Evolutionary conservation across 2,797 vertebrate genomes (phyloP), one percentile per base, ranked within the genome.

Genomic region (Eospalax fontanierii): DNA sequence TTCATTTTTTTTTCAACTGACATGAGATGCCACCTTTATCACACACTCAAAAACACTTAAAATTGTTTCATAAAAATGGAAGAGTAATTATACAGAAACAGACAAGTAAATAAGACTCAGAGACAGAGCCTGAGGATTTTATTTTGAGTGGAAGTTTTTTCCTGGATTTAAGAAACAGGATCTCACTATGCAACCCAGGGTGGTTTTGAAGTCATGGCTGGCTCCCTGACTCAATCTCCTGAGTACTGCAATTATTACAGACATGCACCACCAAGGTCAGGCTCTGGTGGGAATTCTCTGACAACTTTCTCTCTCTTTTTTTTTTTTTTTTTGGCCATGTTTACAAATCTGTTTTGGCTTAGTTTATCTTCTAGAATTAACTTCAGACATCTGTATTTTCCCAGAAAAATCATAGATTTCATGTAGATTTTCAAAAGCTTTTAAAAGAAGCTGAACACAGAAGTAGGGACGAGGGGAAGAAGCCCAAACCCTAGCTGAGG

Each of bases 321-420:
- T n/a, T n/a, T n/a, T n/a, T n/a, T n/a, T n/a, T n/a, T n/a, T n/a
- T n/a, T n/a, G n/a, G n/a, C 38, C 57, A 30, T 61, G 35, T 50
- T 65, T 54, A 89, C 68, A 61, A 19, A 30, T 88, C 30, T 76
- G 30, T 59, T 81, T 71, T 89, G n/a, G 21, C 57, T 91, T 86
- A 86, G 40, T 90, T 5, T 82, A 82, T 66, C 28, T 90, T 84
- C 50, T 65, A 50, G 15, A 91, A 88, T 93, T 91, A 91, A 63
- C 70, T 81, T 81, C 89, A 88, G 12, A 43, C 54, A 93, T 89
- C 90, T 95, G 16, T 28, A 89, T 71, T 88, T 90, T 86, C 38
- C 33, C 35, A 43, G 6, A 81, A 91, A 93, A 89, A 93, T 61
- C 18, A 46, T 46, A 26, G 40, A 92, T 70, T 74, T 90, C 54